A percentile compares a stretch with the other conserved stretches of the same genome.
These are phyloP conservation scores for Leucophenga montana DNA, from an alignment of 2,888 invertebrate species.

Conservation along the genomic window DNA sequence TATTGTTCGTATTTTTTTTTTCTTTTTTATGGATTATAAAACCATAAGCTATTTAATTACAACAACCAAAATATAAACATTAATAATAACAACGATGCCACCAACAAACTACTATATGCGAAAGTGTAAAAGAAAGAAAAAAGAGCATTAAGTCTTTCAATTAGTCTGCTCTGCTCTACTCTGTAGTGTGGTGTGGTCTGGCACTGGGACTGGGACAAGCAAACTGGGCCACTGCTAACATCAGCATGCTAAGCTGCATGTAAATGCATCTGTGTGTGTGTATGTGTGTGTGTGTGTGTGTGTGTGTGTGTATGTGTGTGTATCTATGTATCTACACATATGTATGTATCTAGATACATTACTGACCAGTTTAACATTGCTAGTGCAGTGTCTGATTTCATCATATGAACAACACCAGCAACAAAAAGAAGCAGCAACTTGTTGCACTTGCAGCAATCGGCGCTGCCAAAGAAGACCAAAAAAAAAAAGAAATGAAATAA, in stretches of 20 bases:
- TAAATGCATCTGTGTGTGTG: neutral
- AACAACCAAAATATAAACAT: neutral
- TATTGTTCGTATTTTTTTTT: neutral
- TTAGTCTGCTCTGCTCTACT: neutral
- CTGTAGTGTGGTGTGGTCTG: too few relatives aligned
- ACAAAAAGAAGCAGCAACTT: neutral
- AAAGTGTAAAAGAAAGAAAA: slow-evolving; percentile 19
- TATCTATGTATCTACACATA: too few relatives aligned
- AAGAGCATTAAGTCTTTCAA: slow-evolving; percentile 17
- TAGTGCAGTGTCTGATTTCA: slow-evolving; percentile 9
- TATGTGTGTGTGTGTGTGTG: slow-evolving; percentile 21
- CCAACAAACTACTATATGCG: neutral
- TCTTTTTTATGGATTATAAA: neutral
- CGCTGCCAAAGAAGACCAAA: neutral
- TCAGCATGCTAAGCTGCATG: neutral
- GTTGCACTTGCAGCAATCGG: slow-evolving; percentile 23
- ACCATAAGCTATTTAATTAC: slow-evolving; percentile 10
- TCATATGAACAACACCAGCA: slow-evolving; percentile 1
- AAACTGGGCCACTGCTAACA: slow-evolving; percentile 22
- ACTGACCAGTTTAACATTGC: slow-evolving; percentile 17
- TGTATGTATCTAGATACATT: neutral
- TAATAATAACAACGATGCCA: slow-evolving; percentile 4
- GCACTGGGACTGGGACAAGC: neutral
- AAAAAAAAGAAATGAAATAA: slow-evolving; percentile 10
- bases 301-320: slow-evolving; percentile 26